These are phyloP conservation scores for Metallyticus violacea DNA, from an alignment of 2,888 invertebrate genomes.

Conservation along the genomic window DNA sequence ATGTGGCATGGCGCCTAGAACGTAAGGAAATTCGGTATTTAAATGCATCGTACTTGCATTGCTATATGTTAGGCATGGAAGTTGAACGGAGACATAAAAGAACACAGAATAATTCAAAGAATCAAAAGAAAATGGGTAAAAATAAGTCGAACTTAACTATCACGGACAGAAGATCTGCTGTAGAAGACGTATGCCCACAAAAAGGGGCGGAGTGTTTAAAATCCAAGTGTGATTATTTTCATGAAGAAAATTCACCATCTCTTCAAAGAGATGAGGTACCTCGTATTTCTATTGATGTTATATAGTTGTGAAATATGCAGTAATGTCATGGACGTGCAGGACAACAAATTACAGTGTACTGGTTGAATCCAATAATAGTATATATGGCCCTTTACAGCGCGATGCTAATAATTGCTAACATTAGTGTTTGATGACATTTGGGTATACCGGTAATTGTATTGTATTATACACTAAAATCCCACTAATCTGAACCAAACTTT, in stretches of 20 bases:
- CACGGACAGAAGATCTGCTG: background rate
- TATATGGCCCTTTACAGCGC: too few relatives aligned
- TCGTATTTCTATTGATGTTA: background rate
- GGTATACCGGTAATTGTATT: too few relatives aligned
- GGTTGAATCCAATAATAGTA: too few relatives aligned
- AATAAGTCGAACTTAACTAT: background rate
- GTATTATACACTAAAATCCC: too few relatives aligned
- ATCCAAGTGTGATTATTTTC: background rate
- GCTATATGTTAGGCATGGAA: background rate
- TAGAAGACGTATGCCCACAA: background rate
- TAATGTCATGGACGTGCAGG: too few relatives aligned
- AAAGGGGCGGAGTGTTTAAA: constrained; percentile 14
- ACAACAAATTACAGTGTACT: too few relatives aligned
- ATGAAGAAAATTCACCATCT: background rate
- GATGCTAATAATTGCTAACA: too few relatives aligned
- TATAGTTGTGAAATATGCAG: background rate
- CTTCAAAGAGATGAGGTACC: background rate
- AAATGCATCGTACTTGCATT: background rate
- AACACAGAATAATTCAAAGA: background rate
- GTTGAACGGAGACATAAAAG: background rate
- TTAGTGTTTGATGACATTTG: too few relatives aligned
- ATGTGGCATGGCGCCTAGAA: background rate
- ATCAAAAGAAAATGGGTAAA: background rate
- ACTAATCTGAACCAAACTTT: too few relatives aligned
- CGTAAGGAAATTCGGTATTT: background rate